Conservation (phyloP, 2,797 vertebrate species). For the Sebastes cheni region DNA sequence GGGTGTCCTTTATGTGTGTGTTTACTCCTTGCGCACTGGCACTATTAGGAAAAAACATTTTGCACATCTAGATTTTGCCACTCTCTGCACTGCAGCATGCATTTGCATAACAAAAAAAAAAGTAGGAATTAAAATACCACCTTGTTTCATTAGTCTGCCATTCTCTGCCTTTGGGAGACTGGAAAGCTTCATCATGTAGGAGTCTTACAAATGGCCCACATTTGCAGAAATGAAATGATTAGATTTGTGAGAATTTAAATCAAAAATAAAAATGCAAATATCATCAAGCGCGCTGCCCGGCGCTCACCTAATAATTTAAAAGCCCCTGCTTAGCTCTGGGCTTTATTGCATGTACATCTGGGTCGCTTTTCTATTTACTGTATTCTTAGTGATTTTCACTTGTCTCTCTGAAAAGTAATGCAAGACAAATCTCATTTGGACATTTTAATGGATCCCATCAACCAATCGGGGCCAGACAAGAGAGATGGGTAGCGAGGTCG, state of each 20-base stretch:
- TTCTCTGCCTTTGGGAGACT: slow-evolving; percentile 27
- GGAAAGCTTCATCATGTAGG: slow-evolving; percentile 35
- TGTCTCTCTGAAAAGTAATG: slow-evolving; percentile 41
- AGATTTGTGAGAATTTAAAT: slow-evolving; percentile 52
- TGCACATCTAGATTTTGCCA: not conserved
- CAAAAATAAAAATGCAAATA: slow-evolving; percentile 68
- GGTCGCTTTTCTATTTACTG: slow-evolving; percentile 50
- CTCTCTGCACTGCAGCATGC: slow-evolving; percentile 6
- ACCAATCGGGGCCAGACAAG: slow-evolving; percentile 47
- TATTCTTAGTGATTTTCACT: slow-evolving; percentile 49
- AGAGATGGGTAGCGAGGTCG: slow-evolving; percentile 3
- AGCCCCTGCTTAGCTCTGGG: slow-evolving; percentile 46
- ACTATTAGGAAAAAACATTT: not conserved
- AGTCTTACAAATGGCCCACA: slow-evolving; percentile 51
- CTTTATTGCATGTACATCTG: slow-evolving; percentile 41
- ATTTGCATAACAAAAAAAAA: slow-evolving; percentile 5
- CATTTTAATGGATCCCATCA: slow-evolving; percentile 64
- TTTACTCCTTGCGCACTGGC: not conserved
- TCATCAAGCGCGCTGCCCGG: slow-evolving; percentile 25
- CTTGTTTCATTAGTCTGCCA: slow-evolving; percentile 42
- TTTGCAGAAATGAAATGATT: slow-evolving; percentile 64
- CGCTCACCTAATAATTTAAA: slow-evolving; percentile 65
- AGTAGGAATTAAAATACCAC: slow-evolving; percentile 2
- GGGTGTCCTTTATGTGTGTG: not conserved
- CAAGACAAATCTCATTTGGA: slow-evolving; percentile 56